These are phyloP conservation scores for Phalacrocorax brasilianus DNA, from an alignment of 2,113 vertebrate genomes.

Conservation along the genomic window DNA sequence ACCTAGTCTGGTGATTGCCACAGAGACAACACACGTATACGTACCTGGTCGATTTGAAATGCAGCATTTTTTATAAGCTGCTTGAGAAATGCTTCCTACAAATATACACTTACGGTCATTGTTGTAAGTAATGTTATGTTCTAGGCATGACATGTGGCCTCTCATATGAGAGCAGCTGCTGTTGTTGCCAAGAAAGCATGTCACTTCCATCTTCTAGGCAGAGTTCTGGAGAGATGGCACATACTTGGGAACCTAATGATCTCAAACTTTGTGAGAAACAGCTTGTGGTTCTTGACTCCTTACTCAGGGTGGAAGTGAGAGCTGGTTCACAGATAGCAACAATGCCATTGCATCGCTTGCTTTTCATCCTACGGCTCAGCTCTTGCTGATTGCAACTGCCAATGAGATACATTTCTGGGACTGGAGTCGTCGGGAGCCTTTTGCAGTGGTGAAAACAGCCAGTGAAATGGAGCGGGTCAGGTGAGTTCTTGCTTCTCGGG, in stretches of 20 bases:
- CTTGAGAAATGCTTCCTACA: background rate
- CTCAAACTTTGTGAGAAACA: background rate
- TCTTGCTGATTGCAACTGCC: slow-evolving; percentile 96
- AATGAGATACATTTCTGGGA: slow-evolving; percentile 99
- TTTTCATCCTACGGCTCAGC: slow-evolving; percentile 97
- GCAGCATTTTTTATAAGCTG: background rate
- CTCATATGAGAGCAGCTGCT: background rate
- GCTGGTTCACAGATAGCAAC: slow-evolving; percentile 98
- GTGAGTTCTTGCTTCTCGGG: slow-evolving; percentile 65
- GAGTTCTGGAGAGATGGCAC: background rate
- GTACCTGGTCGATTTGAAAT: background rate
- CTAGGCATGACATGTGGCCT: background rate
- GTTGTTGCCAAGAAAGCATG: background rate
- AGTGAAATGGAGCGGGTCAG: slow-evolving; percentile 96
- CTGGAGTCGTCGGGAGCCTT: slow-evolving; percentile 97
- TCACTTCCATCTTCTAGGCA: background rate
- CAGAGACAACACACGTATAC: background rate
- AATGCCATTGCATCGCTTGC: slow-evolving; percentile 97
- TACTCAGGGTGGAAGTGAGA: slow-evolving; percentile 94
- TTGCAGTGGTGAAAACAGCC: slow-evolving; percentile 95
- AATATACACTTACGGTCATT: background rate
- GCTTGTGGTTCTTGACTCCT: slow-evolving; percentile 46
- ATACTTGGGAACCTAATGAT: background rate
- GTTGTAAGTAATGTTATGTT: background rate
- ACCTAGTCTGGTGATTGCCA: background rate